Evolutionary conservation across 92 coral and sea anemone genomes (phyloP).

Genomic region (Porites divaricata): DNA sequence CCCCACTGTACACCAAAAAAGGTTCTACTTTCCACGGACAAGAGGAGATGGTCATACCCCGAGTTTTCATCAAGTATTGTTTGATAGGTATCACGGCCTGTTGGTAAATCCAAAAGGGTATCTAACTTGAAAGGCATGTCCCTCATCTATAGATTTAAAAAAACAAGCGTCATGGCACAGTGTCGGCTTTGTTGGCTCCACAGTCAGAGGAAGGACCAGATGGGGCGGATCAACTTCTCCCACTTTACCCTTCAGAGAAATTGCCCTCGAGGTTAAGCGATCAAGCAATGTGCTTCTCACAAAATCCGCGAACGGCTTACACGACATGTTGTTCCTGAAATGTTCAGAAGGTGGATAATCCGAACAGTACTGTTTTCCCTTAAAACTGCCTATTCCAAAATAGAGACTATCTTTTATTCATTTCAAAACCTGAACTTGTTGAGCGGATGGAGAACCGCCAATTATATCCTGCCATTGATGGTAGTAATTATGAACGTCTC

Average conservation of each 20-base stretch:
- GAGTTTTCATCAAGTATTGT: no score
- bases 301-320: no score
- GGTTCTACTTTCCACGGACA: constrained; percentile 44
- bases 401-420: constrained; percentile 31
- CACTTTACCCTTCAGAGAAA: no score
- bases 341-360: constrained; percentile 26
- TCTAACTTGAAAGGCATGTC: no score
- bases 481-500: constrained; percentile 12
- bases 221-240: no score
- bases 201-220: no score
- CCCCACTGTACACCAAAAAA: constrained; percentile 72
- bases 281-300: no score
- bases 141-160: constrained; percentile 51
- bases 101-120: no score
- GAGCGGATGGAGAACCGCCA: neutral
- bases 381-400: constrained; percentile 27
- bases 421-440: constrained; percentile 26
- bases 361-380: no score
- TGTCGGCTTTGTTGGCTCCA: constrained; percentile 58
- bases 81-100: constrained; percentile 46
- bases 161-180: constrained; percentile 56
- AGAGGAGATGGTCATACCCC: no score
- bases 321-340: no score
- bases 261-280: no score
- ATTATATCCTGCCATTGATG: constrained; percentile 26